Conservation (phyloP, 2,888 invertebrate species). For the Scrobipalpa costella region DNA sequence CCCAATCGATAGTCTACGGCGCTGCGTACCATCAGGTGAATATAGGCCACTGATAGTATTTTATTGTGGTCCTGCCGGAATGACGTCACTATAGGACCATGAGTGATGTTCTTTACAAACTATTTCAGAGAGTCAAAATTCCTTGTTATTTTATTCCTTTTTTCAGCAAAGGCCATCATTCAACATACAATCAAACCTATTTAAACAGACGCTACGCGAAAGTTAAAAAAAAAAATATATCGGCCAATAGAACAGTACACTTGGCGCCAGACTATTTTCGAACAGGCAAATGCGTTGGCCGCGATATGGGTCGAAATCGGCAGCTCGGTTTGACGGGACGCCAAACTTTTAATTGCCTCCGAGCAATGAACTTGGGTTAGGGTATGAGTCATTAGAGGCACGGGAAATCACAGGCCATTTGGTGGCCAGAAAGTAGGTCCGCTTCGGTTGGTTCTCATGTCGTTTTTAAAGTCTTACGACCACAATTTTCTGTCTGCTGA, state of each 20-base stretch:
- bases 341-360: constrained; percentile 44
- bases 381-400: constrained; percentile 1
- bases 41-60: too few relatives aligned
- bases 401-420: constrained; percentile 3
- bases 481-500: too few relatives aligned
- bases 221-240: constrained; percentile 13
- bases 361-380: constrained; percentile 31
- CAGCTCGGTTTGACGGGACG: constrained; percentile 37
- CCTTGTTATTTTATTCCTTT: background rate
- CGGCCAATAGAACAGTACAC: constrained; percentile 47
- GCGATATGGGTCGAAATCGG: constrained; percentile 45
- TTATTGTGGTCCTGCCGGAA: too few relatives aligned
- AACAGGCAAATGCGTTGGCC: constrained; percentile 43
- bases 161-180: background rate
- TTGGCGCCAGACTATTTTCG: constrained; percentile 50
- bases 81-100: too few relatives aligned
- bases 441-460: background rate
- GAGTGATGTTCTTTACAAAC: too few relatives aligned
- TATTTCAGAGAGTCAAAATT: background rate
- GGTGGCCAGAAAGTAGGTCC: background rate
- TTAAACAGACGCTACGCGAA: background rate
- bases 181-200: background rate
- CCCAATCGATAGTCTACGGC: too few relatives aligned
- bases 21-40: too few relatives aligned
- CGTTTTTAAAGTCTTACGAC: too few relatives aligned